A percentile compares a stretch with the other conserved stretches of the same genome.
These are phyloP conservation scores for Takifugu flavidus DNA, from an alignment of 2,113 vertebrate species.

Conservation along the genomic window DNA sequence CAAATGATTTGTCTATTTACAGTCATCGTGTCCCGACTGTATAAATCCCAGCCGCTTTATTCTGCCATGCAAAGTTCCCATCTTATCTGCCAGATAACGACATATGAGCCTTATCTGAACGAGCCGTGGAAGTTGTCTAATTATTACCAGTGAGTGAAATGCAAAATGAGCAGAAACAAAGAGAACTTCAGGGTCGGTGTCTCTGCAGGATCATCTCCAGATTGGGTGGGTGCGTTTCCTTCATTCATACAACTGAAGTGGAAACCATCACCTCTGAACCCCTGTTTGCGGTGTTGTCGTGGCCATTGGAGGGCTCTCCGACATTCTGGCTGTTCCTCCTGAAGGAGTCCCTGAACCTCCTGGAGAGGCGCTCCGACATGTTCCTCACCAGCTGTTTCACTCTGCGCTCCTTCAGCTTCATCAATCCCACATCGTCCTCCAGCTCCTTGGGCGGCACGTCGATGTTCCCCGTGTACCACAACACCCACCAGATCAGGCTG, in stretches of 20 bases:
- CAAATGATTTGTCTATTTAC: too few relatives aligned
- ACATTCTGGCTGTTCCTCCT: slow-evolving; percentile 40
- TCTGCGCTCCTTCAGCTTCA: slow-evolving; percentile 39
- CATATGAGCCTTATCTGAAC: slow-evolving; percentile 30
- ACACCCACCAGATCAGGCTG: slow-evolving; percentile 92
- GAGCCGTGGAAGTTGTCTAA: slow-evolving; percentile 35
- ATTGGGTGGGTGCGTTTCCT: slow-evolving; percentile 36
- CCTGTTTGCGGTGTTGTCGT: slow-evolving; percentile 1
- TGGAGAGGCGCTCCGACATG: slow-evolving; percentile 62
- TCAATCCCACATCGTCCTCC: slow-evolving; percentile 69
- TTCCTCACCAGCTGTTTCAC: slow-evolving; percentile 47
- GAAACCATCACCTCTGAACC: slow-evolving; percentile 35
- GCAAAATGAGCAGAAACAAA: background rate
- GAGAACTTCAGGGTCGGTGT: slow-evolving; percentile 1
- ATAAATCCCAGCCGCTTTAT: too few relatives aligned
- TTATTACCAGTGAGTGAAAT: slow-evolving; percentile 40
- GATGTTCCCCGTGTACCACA: slow-evolving; percentile 92
- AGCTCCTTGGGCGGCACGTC: slow-evolving; percentile 79
- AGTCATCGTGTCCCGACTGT: too few relatives aligned
- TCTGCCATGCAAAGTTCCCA: slow-evolving; percentile 34
- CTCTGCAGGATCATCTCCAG: background rate
- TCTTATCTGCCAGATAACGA: slow-evolving; percentile 48
- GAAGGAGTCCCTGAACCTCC: slow-evolving; percentile 56
- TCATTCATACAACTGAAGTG: slow-evolving; percentile 43
- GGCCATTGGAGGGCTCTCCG: background rate